phyloP scores from a whole-genome alignment of 2,888 invertebrate genomes.

The Fragum whitleyi region DNA sequence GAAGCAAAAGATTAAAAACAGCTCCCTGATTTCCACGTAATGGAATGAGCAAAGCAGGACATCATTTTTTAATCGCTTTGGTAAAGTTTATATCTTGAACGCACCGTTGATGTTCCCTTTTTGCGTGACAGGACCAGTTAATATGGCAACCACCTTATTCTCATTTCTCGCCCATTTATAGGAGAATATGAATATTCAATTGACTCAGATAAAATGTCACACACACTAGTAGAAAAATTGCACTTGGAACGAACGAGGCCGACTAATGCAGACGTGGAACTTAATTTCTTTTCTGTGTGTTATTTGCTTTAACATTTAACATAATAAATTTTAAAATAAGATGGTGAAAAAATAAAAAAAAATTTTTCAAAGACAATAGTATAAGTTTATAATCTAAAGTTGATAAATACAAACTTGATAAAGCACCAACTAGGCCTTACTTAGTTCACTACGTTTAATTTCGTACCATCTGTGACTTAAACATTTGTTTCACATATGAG shows the following conservation, averaged over 20 bases:
- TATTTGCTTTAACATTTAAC: no score
- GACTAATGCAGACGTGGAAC: neutral
- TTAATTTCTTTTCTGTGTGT: no score
- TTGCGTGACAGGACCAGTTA: no score
- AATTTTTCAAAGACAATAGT: neutral
- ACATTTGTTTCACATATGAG: neutral
- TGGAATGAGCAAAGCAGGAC: no score
- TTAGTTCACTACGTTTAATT: neutral
- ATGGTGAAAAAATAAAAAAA: neutral
- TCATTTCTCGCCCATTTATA: neutral
- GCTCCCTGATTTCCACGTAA: no score
- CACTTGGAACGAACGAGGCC: conserved; percentile 9
- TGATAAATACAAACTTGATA: neutral
- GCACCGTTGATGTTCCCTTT: no score
- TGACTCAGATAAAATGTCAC: conserved; percentile 12
- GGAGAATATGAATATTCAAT: conserved; percentile 20
- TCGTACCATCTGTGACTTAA: conserved; percentile 2
- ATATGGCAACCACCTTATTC: no score
- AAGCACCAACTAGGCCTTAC: neutral
- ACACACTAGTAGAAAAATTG: neutral
- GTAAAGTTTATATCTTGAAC: no score
- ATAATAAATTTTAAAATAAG: no score
- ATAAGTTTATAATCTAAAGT: neutral
- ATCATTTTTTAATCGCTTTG: no score
- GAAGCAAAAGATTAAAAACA: no score